A percentile compares a stretch with the other conserved stretches of the same genome.
Evolutionary conservation across 2,113 vertebrate genomes (phyloP).

Genomic region (Thunnus thynnus): DNA sequence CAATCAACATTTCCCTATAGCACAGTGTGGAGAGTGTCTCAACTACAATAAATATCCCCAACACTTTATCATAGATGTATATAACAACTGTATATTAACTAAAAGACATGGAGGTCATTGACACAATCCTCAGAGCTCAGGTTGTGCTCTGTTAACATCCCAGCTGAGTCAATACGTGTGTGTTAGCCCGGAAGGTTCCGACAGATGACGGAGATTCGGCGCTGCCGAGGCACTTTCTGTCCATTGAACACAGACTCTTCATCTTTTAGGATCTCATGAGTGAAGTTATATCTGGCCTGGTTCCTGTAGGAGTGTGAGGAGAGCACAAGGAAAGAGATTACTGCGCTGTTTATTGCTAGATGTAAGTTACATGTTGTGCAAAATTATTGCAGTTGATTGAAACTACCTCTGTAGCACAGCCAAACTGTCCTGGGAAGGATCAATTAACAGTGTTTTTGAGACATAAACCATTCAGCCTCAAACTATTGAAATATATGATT

Average conservation of each 20-base stretch:
- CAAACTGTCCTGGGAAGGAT: no score
- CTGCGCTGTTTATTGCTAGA: background rate
- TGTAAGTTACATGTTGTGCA: background rate
- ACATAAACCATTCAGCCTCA: no score
- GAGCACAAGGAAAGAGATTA: background rate
- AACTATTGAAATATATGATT: background rate
- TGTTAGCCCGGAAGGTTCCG: conserved; percentile 86
- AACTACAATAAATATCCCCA: background rate
- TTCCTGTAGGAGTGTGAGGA: conserved; percentile 78
- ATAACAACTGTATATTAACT: background rate
- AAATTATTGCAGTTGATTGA: background rate
- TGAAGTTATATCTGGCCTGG: conserved; percentile 88
- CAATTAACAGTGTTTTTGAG: no score
- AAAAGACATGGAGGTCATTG: background rate
- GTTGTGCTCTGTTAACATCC: background rate
- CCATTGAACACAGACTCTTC: conserved; percentile 89
- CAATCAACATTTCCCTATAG: no score
- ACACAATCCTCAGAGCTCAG: conserved; percentile 10
- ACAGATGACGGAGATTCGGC: conserved; percentile 91
- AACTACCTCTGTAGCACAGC: background rate
- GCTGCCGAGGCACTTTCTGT: conserved; percentile 83
- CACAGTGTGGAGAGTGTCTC: no score
- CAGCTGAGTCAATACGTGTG: background rate
- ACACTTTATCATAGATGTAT: background rate
- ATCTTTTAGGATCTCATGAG: conserved; percentile 90